These are phyloP conservation scores for Bradysia coprophila DNA, from an alignment of 1,140 invertebrate genomes.

Conservation along the genomic window DNA sequence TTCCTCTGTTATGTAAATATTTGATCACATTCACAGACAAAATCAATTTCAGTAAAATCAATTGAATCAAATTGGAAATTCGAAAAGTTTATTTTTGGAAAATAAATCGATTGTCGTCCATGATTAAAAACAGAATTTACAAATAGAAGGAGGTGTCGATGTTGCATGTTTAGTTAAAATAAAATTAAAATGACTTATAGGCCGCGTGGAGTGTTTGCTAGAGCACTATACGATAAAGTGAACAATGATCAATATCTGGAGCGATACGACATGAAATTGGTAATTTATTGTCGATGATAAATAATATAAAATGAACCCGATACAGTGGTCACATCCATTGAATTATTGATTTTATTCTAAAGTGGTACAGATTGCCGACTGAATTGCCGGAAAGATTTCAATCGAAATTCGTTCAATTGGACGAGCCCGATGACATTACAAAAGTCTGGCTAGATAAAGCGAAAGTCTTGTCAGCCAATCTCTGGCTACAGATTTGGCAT, in stretches of 20 bases:
- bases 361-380: conserved; percentile 37
- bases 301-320: not conserved
- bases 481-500: conserved; percentile 54
- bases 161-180: no score
- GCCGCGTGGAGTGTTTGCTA: conserved; percentile 36
- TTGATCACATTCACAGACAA: no score
- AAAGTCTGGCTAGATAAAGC: conserved; percentile 43
- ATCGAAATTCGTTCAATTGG: conserved; percentile 33
- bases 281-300: conserved; percentile 12
- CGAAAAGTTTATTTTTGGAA: no score
- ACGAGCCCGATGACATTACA: conserved; percentile 42
- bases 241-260: conserved; percentile 36
- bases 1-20: no score
- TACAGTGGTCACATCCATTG: not conserved
- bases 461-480: conserved; percentile 41
- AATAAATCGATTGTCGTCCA: no score
- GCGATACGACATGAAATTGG: conserved; percentile 36
- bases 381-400: conserved; percentile 22
- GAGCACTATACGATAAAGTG: conserved; percentile 42
- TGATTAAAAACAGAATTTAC: no score
- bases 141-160: no score
- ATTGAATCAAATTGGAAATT: no score
- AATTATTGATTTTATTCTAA: conserved; percentile 14
- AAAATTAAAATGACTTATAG: conserved; percentile 10
- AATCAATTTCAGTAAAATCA: no score